Conservation (phyloP, 2,888 invertebrate genomes). For the Liodrosophila aerea region DNA sequence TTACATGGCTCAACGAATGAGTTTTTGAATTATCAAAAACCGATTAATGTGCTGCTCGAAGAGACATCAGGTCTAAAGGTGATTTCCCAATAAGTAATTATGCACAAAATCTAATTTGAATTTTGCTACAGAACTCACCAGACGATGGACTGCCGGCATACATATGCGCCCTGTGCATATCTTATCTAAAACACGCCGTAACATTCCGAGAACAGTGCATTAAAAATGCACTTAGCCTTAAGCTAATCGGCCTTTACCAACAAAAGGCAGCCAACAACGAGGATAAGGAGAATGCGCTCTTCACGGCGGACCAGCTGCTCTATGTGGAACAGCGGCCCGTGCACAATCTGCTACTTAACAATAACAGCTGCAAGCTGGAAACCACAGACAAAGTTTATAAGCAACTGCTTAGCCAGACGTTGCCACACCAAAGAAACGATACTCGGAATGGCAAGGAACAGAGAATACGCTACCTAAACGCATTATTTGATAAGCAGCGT, state of each 20-base stretch:
- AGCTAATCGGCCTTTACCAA: slow-evolving; percentile 55
- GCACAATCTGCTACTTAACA: slow-evolving; percentile 71
- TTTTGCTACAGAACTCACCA: slow-evolving; percentile 74
- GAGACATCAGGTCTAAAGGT: slow-evolving; percentile 81
- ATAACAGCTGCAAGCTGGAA: slow-evolving; percentile 52
- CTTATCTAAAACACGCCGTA: slow-evolving; percentile 81
- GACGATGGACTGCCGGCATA: slow-evolving; percentile 80
- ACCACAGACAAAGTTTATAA: slow-evolving; percentile 73
- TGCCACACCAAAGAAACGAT: slow-evolving; percentile 23
- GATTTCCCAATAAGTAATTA: too few species aligned
- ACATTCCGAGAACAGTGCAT: slow-evolving; percentile 81
- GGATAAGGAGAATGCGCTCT: slow-evolving; percentile 50
- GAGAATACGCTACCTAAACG: slow-evolving; percentile 71
- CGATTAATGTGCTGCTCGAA: slow-evolving; percentile 78
- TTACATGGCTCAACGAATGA: slow-evolving; percentile 80
- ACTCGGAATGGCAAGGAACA: slow-evolving; percentile 42
- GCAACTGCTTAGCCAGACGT: slow-evolving; percentile 56
- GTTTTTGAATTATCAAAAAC: slow-evolving; percentile 79
- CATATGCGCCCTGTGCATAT: slow-evolving; percentile 82
- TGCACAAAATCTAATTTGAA: too few species aligned
- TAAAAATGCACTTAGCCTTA: slow-evolving; percentile 76
- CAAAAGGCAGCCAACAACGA: slow-evolving; percentile 39
- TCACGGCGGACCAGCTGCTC: slow-evolving; percentile 72
- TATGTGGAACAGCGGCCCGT: slow-evolving; percentile 75
- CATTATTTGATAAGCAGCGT: slow-evolving; percentile 70